Evolutionary conservation across 1,140 invertebrate genomes (phyloP), one percentile per base, ranked within the genome.

Genomic region (Conopomorpha cramerella): DNA sequence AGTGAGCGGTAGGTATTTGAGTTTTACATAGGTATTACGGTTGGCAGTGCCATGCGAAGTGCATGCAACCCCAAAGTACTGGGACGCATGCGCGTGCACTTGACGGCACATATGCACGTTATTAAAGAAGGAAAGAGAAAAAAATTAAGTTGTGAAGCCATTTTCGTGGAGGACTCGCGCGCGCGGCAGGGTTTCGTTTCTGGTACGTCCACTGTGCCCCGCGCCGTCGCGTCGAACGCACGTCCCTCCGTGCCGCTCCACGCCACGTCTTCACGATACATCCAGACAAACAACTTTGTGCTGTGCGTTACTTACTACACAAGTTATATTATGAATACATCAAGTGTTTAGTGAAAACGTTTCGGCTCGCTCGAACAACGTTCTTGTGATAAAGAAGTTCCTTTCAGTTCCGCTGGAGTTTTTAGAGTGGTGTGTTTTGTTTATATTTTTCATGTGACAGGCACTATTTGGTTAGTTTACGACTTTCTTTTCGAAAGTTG

Each of bases 81-180:
- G n/a, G n/a, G n/a, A 62, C 70, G 70, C 70, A 72, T 72, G 70
- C 70, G 68, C 62, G 54, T 68, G 64, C 62, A 70, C 45, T 51
- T 67, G 62, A 63, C 70, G 61, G 67, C 59, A 62, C 70, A 74
- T 74, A 74, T 74, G 70, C 70, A 66, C 62, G 70, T 70, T 74
- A 74, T 74, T 74, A 71, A 74, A 72, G 70, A 65, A 74, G 62
- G 70, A 74, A 74, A 74, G 67, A 72, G 67, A 72, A 74, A 74
- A 72, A 74, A 74, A 72, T 70, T 74, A 67, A 74, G 66, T 74
- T 70, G 70, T 74, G 66, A 74, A 74, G 66, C 70, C 70, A 74
- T 74, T 74, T 74, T 71, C 66, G 70, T 67, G 56, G 52, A 52
- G 53, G 49, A 46, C 58, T 59, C 57, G 64, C 60, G 56, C 58